Conservation (phyloP, 2,797 vertebrate genomes). For the Xenentodon cancila region DNA sequence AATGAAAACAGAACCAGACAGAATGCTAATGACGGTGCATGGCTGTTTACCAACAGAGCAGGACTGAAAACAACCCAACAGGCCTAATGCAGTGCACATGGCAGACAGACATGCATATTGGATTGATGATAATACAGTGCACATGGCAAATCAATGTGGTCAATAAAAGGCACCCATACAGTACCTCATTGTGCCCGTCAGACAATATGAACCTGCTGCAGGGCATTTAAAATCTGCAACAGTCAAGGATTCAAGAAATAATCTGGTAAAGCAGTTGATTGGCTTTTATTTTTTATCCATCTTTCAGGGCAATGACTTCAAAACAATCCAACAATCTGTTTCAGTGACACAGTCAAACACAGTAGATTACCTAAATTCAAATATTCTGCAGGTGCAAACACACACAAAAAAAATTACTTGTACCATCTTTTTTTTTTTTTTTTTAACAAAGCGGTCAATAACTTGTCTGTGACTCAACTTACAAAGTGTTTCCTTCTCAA, state of each 20-base stretch:
- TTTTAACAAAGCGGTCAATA: too few relatives aligned
- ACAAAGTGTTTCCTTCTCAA: too few relatives aligned
- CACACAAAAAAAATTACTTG: too few relatives aligned
- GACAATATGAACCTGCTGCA: slow-evolving; percentile 10
- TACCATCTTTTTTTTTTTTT: too few relatives aligned
- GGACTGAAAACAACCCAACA: slow-evolving; percentile 25
- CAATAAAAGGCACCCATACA: slow-evolving; percentile 21
- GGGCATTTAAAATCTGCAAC: slow-evolving; percentile 17
- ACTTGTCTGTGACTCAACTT: too few relatives aligned
- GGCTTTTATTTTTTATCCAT: not conserved
- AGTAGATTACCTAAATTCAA: too few relatives aligned
- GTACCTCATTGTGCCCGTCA: slow-evolving; percentile 15
- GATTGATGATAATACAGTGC: slow-evolving; percentile 63
- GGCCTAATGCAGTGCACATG: slow-evolving; percentile 41
- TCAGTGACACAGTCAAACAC: not conserved
- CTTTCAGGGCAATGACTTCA: not conserved
- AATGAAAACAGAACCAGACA: slow-evolving; percentile 5
- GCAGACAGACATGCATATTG: slow-evolving; percentile 50
- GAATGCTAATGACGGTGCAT: slow-evolving; percentile 6
- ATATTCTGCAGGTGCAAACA: too few relatives aligned
- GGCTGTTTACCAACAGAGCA: slow-evolving; percentile 36
- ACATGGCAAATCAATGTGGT: slow-evolving; percentile 54
- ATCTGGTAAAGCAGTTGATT: slow-evolving; percentile 8
- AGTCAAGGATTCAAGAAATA: slow-evolving; percentile 2
- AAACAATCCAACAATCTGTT: slow-evolving; percentile 16